Conservation (phyloP, 2,888 invertebrate genomes). For the Xanthia togata region DNA sequence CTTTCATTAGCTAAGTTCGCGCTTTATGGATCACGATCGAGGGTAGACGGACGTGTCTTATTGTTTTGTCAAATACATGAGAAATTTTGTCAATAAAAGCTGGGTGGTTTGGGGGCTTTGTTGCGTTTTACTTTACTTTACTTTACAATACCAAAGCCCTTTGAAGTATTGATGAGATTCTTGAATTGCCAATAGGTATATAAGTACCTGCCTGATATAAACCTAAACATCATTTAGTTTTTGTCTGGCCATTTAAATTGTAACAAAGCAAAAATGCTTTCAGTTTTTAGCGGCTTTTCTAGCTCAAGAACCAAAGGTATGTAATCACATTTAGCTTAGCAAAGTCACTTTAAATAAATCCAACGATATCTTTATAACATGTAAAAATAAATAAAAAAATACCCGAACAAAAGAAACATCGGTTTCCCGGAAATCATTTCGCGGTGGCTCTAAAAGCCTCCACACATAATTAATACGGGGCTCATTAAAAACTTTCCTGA, state of each 20-base stretch:
- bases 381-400: conserved; percentile 25
- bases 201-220: neutral
- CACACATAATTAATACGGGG: conserved; percentile 57
- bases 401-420: conserved; percentile 43
- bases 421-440: conserved; percentile 55
- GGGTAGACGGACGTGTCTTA: conserved; percentile 86
- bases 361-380: neutral
- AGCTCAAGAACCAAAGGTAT: neutral
- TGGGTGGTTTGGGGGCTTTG: conserved; percentile 81
- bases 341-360: neutral
- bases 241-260: neutral
- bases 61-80: conserved; percentile 89
- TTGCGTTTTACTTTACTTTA: conserved; percentile 65
- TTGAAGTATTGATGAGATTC: conserved; percentile 65
- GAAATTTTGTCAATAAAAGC: conserved; percentile 87
- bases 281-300: neutral
- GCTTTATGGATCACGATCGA: conserved; percentile 88
- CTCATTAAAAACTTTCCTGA: conserved; percentile 59
- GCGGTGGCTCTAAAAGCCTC: conserved; percentile 54
- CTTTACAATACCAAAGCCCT: conserved; percentile 61
- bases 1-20: conserved; percentile 90
- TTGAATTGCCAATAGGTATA: conserved; percentile 13
- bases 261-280: neutral
- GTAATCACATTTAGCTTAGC: neutral
- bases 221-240: neutral